These are phyloP conservation scores for Nephila pilipes DNA, from an alignment of 1,140 invertebrate species.

Conservation along the genomic window DNA sequence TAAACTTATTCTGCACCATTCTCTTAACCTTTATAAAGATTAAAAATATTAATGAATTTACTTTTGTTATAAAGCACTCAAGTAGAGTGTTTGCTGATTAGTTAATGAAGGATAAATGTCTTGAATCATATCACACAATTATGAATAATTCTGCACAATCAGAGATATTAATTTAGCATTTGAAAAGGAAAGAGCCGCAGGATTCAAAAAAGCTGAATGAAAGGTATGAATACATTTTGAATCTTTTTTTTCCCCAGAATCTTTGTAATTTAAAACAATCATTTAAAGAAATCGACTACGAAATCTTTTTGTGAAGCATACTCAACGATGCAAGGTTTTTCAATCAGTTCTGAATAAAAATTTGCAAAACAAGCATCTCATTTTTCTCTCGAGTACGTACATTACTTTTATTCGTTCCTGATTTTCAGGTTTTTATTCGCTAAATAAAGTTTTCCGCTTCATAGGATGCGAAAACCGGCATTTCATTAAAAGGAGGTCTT, in stretches of 20 bases:
- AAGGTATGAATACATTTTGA: too few relatives aligned
- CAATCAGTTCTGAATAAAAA: slow-evolving; percentile 44
- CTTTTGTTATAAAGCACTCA: too few relatives aligned
- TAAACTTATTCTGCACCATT: too few relatives aligned
- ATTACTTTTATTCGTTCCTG: slow-evolving; percentile 43
- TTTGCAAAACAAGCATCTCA: slow-evolving; percentile 41
- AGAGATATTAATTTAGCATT: too few relatives aligned
- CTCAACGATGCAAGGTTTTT: neutral
- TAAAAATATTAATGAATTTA: too few relatives aligned
- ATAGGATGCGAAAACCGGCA: slow-evolving; percentile 21
- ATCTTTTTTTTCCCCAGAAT: neutral
- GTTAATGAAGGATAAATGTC: too few relatives aligned
- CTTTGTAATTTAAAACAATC: neutral
- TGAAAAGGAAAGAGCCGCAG: too few relatives aligned
- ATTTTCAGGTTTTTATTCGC: slow-evolving; percentile 55
- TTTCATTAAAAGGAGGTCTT: slow-evolving; percentile 65
- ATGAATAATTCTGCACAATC: too few relatives aligned
- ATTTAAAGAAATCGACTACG: neutral
- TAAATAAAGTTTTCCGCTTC: slow-evolving; percentile 58
- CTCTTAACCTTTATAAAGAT: too few relatives aligned
- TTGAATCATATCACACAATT: too few relatives aligned
- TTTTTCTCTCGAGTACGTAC: slow-evolving; percentile 20
- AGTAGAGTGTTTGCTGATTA: too few relatives aligned
- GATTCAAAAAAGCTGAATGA: too few relatives aligned
- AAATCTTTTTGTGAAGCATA: neutral